Evolutionary conservation across 2,797 vertebrate genomes (phyloP).

Genomic region (Spinibarbus caldwelli): DNA sequence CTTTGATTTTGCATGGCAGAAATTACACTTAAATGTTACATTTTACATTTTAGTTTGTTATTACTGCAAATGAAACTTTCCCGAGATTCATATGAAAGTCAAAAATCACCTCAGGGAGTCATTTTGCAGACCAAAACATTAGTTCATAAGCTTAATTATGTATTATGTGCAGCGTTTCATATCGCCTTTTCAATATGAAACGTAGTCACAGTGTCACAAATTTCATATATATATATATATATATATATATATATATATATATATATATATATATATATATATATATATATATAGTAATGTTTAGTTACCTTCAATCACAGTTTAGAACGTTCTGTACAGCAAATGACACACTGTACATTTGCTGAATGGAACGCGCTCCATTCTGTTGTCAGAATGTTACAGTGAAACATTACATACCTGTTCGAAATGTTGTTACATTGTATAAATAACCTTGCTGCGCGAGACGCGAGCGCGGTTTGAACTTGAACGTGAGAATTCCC

Average conservation of each 20-base stretch:
- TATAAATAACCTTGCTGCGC: slow-evolving; percentile 21
- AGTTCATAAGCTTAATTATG: neutral
- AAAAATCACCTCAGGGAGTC: neutral
- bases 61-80: too few relatives aligned
- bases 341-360: neutral
- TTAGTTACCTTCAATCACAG: neutral
- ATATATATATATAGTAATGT: neutral
- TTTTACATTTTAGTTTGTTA: too few relatives aligned
- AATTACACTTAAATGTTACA: neutral
- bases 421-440: neutral
- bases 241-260: neutral
- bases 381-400: neutral
- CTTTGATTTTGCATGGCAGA: neutral
- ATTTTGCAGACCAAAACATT: neutral
- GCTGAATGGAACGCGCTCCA: neutral
- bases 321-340: neutral
- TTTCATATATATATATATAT: too few relatives aligned
- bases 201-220: too few relatives aligned
- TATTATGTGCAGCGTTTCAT: neutral
- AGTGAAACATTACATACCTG: neutral
- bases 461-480: slow-evolving; percentile 18
- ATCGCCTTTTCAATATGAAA: neutral
- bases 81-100: neutral
- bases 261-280: neutral
- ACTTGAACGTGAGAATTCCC: slow-evolving; percentile 25